Percentiles rank a stretch among this genome's conserved stretches.
Conservation (phyloP, 2,888 invertebrate genomes). For the Yponomeuta sedellus region DNA sequence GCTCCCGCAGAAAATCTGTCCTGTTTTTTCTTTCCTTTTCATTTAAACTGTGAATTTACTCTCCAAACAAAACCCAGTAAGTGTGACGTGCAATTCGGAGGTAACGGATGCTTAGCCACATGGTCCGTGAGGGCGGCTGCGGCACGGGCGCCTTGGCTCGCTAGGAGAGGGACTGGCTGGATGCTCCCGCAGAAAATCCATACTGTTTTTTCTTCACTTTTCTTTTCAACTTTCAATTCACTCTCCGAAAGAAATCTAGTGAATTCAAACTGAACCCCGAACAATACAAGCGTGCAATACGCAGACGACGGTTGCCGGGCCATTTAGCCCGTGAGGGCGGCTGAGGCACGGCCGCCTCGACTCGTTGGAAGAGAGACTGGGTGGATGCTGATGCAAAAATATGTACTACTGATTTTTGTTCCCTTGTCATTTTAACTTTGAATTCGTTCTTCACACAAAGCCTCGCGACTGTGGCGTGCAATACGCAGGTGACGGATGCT, state of each 20-base stretch:
- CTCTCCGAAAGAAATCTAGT: conserved; percentile 22
- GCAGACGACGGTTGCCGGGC: conserved; percentile 46
- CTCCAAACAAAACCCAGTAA: conserved; percentile 22
- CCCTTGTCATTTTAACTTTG: conserved; percentile 32
- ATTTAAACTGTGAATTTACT: conserved; percentile 18
- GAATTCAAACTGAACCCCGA: not conserved
- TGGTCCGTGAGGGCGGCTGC: conserved; percentile 68
- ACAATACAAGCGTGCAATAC: no score
- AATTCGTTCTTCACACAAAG: conserved; percentile 24
- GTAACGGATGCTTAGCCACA: conserved; percentile 62
- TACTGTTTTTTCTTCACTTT: conserved; percentile 27
- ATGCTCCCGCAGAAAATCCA: not conserved
- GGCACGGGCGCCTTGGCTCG: conserved; percentile 49
- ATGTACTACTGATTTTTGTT: not conserved
- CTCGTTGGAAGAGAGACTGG: not conserved
- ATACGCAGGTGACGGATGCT: no score
- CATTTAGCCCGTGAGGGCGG: conserved; percentile 34
- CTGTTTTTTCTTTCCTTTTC: conserved; percentile 28
- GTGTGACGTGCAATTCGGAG: no score
- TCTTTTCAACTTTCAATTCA: conserved; percentile 23
- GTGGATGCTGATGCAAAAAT: not conserved
- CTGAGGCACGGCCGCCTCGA: conserved; percentile 37
- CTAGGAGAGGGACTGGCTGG: not conserved
- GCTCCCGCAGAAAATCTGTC: not conserved
- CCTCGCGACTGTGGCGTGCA: no score